phyloP scores from a whole-genome alignment of 2,113 vertebrate species.

The Paradoxurus hermaphroditus region DNA sequence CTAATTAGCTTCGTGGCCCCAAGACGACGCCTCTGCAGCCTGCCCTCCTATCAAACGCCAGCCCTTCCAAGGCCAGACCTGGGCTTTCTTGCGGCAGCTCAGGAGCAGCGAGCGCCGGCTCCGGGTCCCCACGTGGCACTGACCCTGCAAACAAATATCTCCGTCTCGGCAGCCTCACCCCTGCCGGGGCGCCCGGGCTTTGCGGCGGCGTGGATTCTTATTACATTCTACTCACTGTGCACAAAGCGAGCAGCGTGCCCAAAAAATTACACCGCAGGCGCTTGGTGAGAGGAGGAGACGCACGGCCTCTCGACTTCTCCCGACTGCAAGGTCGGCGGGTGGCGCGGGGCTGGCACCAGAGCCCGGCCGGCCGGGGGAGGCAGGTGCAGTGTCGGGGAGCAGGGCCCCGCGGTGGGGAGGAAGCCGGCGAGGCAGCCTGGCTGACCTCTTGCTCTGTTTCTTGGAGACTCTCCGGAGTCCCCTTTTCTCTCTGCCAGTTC shows the following conservation, averaged over 20 bases:
- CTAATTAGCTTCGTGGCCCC: neutral
- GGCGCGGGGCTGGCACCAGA: accelerated
- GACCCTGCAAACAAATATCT: neutral
- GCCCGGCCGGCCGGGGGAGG: neutral
- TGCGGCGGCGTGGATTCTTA: neutral
- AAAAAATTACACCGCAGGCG: neutral
- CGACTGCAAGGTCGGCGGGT: neutral
- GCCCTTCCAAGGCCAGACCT: neutral
- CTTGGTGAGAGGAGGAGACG: neutral
- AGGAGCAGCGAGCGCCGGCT: neutral
- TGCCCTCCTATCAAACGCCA: accelerated
- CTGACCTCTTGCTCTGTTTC: neutral
- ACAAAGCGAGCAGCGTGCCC: neutral
- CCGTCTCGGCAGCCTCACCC: neutral
- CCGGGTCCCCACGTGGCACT: too few species aligned
- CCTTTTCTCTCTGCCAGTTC: neutral
- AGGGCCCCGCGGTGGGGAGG: neutral
- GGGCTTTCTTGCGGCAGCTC: neutral
- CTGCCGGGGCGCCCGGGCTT: neutral
- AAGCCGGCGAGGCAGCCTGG: accelerated
- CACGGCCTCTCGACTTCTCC: neutral
- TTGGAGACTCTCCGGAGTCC: neutral
- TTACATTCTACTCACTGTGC: neutral
- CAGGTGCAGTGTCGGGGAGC: accelerated
- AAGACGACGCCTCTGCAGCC: neutral